phyloP scores from a whole-genome alignment of 2,797 vertebrate species.

The Falco concolor region DNA sequence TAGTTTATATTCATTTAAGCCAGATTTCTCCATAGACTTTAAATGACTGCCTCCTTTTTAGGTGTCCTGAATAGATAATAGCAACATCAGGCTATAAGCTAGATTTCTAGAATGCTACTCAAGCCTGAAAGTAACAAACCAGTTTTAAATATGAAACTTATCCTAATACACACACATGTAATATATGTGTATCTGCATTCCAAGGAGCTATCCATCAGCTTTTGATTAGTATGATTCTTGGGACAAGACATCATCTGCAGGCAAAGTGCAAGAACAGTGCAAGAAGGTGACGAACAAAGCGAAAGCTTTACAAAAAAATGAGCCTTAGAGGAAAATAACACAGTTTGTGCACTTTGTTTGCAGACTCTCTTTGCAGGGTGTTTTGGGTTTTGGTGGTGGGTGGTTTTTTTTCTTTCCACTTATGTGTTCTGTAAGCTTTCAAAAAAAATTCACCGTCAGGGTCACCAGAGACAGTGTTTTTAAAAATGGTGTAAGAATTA shows the following conservation, averaged over 20 bases:
- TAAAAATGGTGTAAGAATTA: not conserved
- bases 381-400: no score
- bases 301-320: not conserved
- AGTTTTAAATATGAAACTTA: not conserved
- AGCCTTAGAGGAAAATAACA: not conserved
- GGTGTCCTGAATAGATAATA: not conserved
- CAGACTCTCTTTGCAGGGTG: not conserved
- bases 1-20: not conserved
- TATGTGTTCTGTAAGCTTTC: not conserved
- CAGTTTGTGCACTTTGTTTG: not conserved
- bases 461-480: not conserved
- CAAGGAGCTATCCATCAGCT: not conserved
- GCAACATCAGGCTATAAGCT: not conserved
- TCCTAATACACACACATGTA: not conserved
- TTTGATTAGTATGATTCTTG: not conserved
- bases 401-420: fast-evolving
- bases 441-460: not conserved
- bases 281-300: not conserved
- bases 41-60: not conserved
- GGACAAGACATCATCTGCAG: not conserved
- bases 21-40: not conserved
- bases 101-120: not conserved
- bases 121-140: not conserved
- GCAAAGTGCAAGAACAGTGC: not conserved
- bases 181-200: not conserved